These are phyloP conservation scores for Promerops cafer DNA, from an alignment of 2,113 vertebrate species.

Conservation along the genomic window DNA sequence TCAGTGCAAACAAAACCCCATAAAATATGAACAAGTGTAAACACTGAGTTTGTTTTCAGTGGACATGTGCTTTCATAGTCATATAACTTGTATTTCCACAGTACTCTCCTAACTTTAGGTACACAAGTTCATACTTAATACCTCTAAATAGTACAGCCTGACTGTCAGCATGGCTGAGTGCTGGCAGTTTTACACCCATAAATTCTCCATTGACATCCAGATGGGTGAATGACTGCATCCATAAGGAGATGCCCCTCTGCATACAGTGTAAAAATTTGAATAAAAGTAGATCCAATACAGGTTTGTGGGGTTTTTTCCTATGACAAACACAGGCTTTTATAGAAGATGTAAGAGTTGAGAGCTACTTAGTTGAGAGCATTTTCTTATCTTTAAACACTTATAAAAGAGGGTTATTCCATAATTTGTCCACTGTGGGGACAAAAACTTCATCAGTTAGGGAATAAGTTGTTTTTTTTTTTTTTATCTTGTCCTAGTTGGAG, in stretches of 20 bases:
- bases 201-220: neutral
- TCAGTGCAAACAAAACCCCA: neutral
- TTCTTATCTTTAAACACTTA: slow-evolving; percentile 32
- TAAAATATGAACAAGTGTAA: neutral
- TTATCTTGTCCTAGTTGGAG: neutral
- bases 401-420: slow-evolving; percentile 2
- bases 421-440: neutral
- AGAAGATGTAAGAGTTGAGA: slow-evolving; percentile 13
- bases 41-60: neutral
- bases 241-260: neutral
- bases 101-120: neutral
- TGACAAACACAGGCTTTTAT: neutral
- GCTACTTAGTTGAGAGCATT: slow-evolving; percentile 18
- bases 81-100: neutral
- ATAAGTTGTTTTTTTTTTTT: neutral
- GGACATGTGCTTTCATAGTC: neutral
- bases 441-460: slow-evolving; percentile 11
- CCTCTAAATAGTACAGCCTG: neutral
- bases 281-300: neutral
- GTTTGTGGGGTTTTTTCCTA: neutral
- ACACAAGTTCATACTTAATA: neutral
- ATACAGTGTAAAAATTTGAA: neutral
- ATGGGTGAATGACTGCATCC: neutral
- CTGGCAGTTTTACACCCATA: neutral
- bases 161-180: neutral